These are phyloP conservation scores for Tenebrio molitor DNA, from an alignment of 1,140 invertebrate genomes.

Conservation along the genomic window DNA sequence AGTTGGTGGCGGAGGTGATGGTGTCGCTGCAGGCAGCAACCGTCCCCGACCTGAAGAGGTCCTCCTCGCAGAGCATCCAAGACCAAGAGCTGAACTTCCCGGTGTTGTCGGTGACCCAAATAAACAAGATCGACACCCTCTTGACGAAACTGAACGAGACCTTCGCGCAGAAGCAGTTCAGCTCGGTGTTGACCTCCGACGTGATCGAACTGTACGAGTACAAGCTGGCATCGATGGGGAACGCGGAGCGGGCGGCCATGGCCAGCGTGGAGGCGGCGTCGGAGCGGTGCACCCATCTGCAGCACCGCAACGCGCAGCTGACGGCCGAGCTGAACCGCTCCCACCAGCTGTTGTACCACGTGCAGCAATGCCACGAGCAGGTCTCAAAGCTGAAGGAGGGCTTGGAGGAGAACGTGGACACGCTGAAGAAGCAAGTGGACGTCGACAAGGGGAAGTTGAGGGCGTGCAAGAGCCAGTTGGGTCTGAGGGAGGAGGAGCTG, in stretches of 20 bases:
- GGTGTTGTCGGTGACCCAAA: conserved; percentile 8
- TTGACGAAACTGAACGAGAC: conserved; percentile 3
- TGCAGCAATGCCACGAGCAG: conserved; percentile 69
- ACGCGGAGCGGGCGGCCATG: conserved; percentile 69
- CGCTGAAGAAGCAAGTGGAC: conserved; percentile 45
- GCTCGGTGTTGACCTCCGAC: conserved; percentile 71
- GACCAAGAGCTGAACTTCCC: neutral
- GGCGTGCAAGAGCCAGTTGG: conserved; percentile 49
- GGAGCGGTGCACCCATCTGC: conserved; percentile 67
- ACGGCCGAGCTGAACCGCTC: conserved; percentile 67
- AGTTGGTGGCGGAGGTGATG: conserved; percentile 67
- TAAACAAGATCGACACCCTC: conserved; percentile 15
- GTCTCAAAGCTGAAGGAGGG: conserved; percentile 48
- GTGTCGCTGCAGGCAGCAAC: conserved; percentile 66
- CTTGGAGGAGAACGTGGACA: conserved; percentile 45
- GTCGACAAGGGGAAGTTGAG: conserved; percentile 53
- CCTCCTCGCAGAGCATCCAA: conserved; percentile 1
- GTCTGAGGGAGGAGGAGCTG: conserved; percentile 50
- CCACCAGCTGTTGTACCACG: conserved; percentile 69
- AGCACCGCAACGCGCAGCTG: conserved; percentile 69
- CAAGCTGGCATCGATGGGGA: conserved; percentile 71
- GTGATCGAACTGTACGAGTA: conserved; percentile 82
- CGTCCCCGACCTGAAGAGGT: neutral
- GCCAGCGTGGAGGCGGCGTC: conserved; percentile 70
- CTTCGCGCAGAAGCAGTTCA: conserved; percentile 6